These are phyloP conservation scores for Serranochromis macrocephalus DNA, from an alignment of 2,113 vertebrate genomes.

Conservation along the genomic window DNA sequence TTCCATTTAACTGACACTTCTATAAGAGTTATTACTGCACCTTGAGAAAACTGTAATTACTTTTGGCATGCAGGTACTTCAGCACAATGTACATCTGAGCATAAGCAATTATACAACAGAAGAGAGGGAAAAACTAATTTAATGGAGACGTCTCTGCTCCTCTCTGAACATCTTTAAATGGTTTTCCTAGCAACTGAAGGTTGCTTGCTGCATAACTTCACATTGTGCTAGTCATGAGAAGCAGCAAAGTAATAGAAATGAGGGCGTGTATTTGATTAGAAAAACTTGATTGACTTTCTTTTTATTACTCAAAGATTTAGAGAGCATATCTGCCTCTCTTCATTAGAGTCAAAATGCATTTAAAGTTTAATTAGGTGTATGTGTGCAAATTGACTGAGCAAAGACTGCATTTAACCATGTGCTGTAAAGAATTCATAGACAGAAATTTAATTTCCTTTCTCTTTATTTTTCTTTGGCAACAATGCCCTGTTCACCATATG, in stretches of 20 bases:
- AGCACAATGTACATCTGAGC: neutral
- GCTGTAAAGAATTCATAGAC: neutral
- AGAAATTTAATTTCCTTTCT: too few species aligned
- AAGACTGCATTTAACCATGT: neutral
- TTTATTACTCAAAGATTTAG: neutral
- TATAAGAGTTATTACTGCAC: neutral
- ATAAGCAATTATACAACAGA: neutral
- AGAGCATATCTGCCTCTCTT: neutral
- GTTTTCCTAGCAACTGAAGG: constrained; percentile 2
- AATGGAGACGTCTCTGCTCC: neutral
- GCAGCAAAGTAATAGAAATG: neutral
- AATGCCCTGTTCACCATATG: neutral
- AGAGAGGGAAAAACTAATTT: neutral
- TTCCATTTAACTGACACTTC: neutral
- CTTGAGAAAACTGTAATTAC: neutral
- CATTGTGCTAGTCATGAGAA: neutral
- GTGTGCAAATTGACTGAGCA: neutral
- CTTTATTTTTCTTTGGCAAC: neutral
- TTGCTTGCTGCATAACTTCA: neutral
- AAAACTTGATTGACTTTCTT: neutral
- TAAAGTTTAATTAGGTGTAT: neutral
- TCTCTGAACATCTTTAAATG: neutral
- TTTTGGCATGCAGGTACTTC: neutral
- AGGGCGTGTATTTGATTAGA: neutral
- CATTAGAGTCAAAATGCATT: neutral